These are phyloP conservation scores for Dolichallabes microphthalmus DNA, from an alignment of 2,113 vertebrate genomes.

Conservation along the genomic window DNA sequence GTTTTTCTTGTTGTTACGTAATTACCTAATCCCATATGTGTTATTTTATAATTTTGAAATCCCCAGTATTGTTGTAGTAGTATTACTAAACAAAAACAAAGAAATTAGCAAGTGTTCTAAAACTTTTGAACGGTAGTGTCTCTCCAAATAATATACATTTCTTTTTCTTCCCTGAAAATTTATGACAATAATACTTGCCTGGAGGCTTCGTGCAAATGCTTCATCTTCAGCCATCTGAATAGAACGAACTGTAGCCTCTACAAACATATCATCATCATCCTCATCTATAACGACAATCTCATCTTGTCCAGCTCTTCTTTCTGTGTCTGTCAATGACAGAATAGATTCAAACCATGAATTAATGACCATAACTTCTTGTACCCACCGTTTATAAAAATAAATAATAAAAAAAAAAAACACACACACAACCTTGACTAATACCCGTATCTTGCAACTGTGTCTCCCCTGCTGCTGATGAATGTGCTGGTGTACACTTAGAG, in stretches of 20 bases:
- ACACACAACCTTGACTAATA: constrained; percentile 1
- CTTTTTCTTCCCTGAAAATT: background rate
- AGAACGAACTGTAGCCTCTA: constrained; percentile 56
- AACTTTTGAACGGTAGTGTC: too few relatives aligned
- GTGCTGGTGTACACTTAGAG: constrained; percentile 31
- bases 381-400: too few relatives aligned
- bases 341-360: background rate
- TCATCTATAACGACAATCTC: constrained; percentile 69
- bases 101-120: too few relatives aligned
- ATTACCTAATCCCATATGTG: too few relatives aligned
- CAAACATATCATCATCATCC: constrained; percentile 58
- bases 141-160: too few relatives aligned
- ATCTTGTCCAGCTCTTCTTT: constrained; percentile 44
- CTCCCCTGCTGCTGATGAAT: background rate
- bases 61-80: too few relatives aligned
- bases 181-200: constrained; percentile 64
- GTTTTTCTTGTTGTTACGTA: too few relatives aligned
- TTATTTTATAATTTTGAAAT: too few relatives aligned
- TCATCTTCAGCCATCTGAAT: constrained; percentile 72
- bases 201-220: constrained; percentile 68
- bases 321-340: constrained; percentile 56
- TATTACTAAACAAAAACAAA: too few relatives aligned
- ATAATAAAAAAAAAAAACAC: background rate
- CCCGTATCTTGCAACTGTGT: background rate
- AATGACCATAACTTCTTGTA: background rate